phyloP scores from a whole-genome alignment of 2,888 invertebrate species.

The Fragum whitleyi region DNA sequence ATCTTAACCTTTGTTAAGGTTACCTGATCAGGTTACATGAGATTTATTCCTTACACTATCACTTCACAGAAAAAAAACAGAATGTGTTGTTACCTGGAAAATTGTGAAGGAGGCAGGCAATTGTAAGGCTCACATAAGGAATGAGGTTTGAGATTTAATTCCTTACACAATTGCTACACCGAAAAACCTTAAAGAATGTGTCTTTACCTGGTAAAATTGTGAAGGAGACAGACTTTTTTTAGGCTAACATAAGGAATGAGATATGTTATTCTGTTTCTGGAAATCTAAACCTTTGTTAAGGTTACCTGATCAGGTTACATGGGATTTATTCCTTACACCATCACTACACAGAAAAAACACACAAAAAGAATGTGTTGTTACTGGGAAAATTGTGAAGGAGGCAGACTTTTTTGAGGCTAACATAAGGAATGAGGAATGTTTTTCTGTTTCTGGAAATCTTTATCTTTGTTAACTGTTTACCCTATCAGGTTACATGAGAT shows the following conservation, averaged over 20 bases:
- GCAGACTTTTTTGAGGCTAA: conserved; percentile 79
- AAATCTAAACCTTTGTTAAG: no score
- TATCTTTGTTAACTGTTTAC: no score
- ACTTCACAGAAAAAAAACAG: conserved; percentile 74
- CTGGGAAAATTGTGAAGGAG: conserved; percentile 70
- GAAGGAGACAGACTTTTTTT: conserved; percentile 77
- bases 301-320: no score
- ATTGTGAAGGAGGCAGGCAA: conserved; percentile 74
- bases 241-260: conserved; percentile 81
- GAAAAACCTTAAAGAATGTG: conserved; percentile 73
- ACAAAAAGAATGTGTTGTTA: conserved; percentile 71
- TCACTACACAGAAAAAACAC: conserved; percentile 74
- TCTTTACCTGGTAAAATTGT: conserved; percentile 69
- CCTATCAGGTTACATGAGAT: no score
- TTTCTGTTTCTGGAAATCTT: no score
- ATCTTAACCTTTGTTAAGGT: no score
- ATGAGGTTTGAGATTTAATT: conserved; percentile 78
- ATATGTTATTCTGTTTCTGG: conserved; percentile 65
- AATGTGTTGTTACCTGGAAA: conserved; percentile 70
- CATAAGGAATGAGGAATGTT: conserved; percentile 80
- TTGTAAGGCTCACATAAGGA: conserved; percentile 80
- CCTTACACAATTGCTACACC: no score
- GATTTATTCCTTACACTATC: conserved; percentile 80
- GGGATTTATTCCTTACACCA: conserved; percentile 80
- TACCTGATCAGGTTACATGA: no score